Conservation (phyloP, 2,113 vertebrate genomes). For the Scomber japonicus region DNA sequence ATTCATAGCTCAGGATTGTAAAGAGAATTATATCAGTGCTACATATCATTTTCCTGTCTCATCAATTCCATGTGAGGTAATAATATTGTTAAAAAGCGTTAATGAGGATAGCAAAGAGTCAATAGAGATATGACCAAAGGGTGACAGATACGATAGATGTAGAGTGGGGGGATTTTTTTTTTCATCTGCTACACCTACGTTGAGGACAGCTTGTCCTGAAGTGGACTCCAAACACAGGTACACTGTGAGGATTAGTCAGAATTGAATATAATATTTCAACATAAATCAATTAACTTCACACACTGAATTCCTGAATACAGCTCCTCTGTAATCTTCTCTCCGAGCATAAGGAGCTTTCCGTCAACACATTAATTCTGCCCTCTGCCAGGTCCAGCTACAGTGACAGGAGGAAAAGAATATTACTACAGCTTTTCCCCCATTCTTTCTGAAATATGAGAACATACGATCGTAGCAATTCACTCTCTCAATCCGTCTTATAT, state of each 20-base stretch:
- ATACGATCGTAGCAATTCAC: constrained; percentile 32
- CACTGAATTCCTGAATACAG: constrained; percentile 80
- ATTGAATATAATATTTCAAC: constrained; percentile 77
- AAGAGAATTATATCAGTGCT: not conserved
- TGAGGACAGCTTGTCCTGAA: constrained; percentile 60
- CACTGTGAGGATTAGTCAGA: constrained; percentile 68
- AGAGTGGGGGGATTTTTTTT: not conserved
- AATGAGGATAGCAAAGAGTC: not conserved
- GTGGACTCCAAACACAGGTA: constrained; percentile 54
- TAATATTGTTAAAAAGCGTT: not conserved
- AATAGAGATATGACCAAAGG: not conserved
- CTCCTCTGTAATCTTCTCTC: constrained; percentile 81
- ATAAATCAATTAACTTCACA: constrained; percentile 83
- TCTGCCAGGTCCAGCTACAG: constrained; percentile 66
- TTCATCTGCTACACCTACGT: constrained; percentile 21
- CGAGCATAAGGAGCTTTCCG: constrained; percentile 83
- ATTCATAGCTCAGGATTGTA: too few relatives aligned
- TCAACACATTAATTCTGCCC: constrained; percentile 80
- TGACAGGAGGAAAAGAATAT: constrained; percentile 61
- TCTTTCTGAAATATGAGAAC: constrained; percentile 54
- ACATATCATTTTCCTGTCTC: not conserved
- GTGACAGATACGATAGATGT: constrained; percentile 8
- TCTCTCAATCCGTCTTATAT: constrained; percentile 60
- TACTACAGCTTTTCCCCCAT: constrained; percentile 18
- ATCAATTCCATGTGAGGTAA: not conserved